These are phyloP conservation scores for Meleagris gallopavo DNA, from an alignment of 2,113 vertebrate species.

Conservation along the genomic window DNA sequence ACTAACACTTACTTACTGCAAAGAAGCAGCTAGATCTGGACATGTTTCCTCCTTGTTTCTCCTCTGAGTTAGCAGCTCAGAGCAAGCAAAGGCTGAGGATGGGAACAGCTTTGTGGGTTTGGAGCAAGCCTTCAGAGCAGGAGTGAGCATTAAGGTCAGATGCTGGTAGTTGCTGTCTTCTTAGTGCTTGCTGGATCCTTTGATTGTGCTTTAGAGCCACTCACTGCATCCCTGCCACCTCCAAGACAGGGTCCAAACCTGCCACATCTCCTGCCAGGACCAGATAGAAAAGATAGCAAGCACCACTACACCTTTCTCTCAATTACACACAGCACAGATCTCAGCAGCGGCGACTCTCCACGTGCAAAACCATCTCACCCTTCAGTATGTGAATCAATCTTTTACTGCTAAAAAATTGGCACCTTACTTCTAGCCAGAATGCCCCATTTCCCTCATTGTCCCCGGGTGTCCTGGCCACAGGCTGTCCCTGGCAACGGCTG, in stretches of 20 bases:
- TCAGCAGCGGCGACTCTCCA: fast-evolving
- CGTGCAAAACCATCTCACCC: not conserved
- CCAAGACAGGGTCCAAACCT: not conserved
- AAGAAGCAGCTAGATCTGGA: slow-evolving; percentile 14
- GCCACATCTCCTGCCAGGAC: not conserved
- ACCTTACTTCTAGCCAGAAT: slow-evolving; percentile 39
- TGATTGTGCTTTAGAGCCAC: not conserved
- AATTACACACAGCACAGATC: fast-evolving
- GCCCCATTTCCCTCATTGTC: slow-evolving; percentile 50
- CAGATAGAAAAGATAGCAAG: not conserved
- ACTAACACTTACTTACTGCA: slow-evolving; percentile 30
- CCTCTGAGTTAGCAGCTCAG: not conserved
- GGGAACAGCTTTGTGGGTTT: not conserved
- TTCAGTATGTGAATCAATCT: not conserved
- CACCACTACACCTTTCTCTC: fast-evolving
- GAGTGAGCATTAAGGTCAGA: not conserved
- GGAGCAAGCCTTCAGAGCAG: not conserved
- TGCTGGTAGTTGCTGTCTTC: not conserved
- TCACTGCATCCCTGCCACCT: not conserved
- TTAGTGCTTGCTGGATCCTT: not conserved
- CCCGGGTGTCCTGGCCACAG: slow-evolving; percentile 39
- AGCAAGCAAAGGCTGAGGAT: not conserved
- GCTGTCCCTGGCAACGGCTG: slow-evolving; percentile 16
- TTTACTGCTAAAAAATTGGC: slow-evolving; percentile 16
- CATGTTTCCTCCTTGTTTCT: not conserved